phyloP scores from a whole-genome alignment of 1,140 invertebrate genomes.

The Drosophila obscura region DNA sequence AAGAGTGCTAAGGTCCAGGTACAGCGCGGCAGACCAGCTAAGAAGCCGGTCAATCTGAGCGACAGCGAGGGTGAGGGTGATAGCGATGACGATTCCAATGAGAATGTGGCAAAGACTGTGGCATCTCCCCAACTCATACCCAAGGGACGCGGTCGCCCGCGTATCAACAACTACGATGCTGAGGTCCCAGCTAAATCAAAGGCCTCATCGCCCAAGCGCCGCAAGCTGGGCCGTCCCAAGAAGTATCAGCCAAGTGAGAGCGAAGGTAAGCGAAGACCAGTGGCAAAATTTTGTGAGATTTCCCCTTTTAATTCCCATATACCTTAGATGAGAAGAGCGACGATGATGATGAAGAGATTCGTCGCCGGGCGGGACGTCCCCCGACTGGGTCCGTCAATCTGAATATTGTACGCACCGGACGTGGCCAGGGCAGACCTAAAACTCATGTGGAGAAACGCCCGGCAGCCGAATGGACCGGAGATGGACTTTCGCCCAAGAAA shows the following conservation, averaged over 20 bases:
- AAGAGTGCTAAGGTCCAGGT: slow-evolving; percentile 28
- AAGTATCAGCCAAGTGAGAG: slow-evolving; percentile 67
- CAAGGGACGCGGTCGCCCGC: slow-evolving; percentile 73
- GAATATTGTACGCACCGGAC: slow-evolving; percentile 67
- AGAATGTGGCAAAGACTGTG: background rate
- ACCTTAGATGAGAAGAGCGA: slow-evolving; percentile 22
- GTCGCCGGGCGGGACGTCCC: slow-evolving; percentile 62
- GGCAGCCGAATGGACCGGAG: slow-evolving; percentile 35
- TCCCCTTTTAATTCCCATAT: background rate
- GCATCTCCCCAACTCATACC: slow-evolving; percentile 2
- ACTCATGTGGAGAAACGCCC: slow-evolving; percentile 19
- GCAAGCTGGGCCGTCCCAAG: slow-evolving; percentile 50
- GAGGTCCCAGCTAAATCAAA: slow-evolving; percentile 24
- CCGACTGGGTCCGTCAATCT: slow-evolving; percentile 65
- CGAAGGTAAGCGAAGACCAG: slow-evolving; percentile 27
- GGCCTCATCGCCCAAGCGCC: slow-evolving; percentile 49
- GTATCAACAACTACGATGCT: slow-evolving; percentile 21
- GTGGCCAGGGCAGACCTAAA: slow-evolving; percentile 69
- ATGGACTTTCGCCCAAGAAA: slow-evolving; percentile 50
- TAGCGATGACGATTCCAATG: slow-evolving; percentile 33
- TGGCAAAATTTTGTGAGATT: background rate
- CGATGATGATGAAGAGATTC: slow-evolving; percentile 46
- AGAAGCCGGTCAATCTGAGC: slow-evolving; percentile 6
- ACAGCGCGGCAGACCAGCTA: slow-evolving; percentile 25
- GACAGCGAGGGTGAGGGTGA: slow-evolving; percentile 28